These are phyloP conservation scores for Prionailurus viverrinus DNA, from an alignment of 2,113 vertebrate species.

Conservation along the genomic window DNA sequence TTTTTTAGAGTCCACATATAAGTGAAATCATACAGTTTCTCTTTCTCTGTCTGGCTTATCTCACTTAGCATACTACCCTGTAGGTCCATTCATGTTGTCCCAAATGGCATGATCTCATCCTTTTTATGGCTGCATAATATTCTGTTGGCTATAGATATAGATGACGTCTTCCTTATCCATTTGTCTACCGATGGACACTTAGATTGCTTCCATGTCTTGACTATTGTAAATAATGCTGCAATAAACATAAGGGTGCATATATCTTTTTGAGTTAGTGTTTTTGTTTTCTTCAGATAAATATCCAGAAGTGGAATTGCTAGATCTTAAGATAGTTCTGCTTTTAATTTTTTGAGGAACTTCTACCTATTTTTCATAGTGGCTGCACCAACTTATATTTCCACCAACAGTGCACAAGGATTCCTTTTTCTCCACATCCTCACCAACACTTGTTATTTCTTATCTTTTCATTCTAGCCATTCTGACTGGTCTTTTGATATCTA, in stretches of 20 bases:
- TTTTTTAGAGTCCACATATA: not conserved
- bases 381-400: not conserved
- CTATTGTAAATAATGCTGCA: not conserved
- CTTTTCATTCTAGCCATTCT: not conserved
- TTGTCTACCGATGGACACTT: not conserved
- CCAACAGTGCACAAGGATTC: not conserved
- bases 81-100: not conserved
- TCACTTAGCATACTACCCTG: not conserved
- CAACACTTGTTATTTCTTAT: not conserved
- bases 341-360: not conserved
- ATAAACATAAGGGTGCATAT: not conserved
- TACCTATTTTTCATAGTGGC: not conserved
- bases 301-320: not conserved
- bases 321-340: not conserved
- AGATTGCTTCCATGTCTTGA: not conserved
- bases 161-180: not conserved
- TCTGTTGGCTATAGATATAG: not conserved
- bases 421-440: not conserved
- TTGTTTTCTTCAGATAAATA: not conserved
- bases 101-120: not conserved
- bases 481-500: not conserved
- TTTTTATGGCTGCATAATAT: not conserved
- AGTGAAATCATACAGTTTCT: not conserved
- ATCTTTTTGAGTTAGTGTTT: not conserved
- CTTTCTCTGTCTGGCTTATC: not conserved